Conservation (phyloP, 2,888 invertebrate genomes). For the Tenthredo notha region DNA sequence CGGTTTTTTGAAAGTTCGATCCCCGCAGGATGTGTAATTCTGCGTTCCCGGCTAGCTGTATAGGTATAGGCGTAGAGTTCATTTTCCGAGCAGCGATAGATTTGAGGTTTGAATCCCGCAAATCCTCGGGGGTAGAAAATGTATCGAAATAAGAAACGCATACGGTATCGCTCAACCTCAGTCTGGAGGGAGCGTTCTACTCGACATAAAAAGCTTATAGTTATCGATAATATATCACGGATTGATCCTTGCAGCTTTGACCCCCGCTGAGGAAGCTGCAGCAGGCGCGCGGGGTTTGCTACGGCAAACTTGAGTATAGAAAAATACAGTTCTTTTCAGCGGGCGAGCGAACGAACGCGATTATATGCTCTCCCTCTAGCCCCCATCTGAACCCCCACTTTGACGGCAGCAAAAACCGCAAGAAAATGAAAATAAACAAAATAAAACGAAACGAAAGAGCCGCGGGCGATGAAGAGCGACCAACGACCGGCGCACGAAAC, state of each 20-base stretch:
- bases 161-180: not conserved
- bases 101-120: slow-evolving; percentile 3
- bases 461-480: slow-evolving; percentile 47
- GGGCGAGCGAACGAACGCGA: not conserved
- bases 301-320: not conserved
- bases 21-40: not conserved
- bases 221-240: slow-evolving; percentile 34
- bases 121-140: slow-evolving; percentile 12
- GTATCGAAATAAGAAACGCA: not conserved
- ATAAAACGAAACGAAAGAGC: slow-evolving; percentile 35
- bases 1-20: not conserved
- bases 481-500: slow-evolving; percentile 43
- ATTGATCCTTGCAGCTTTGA: slow-evolving; percentile 47
- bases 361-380: not conserved
- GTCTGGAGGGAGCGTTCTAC: slow-evolving; percentile 3
- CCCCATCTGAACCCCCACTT: not conserved
- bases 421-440: slow-evolving; percentile 37
- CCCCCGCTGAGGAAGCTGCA: slow-evolving; percentile 37
- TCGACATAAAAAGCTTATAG: slow-evolving; percentile 15
- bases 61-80: not conserved
- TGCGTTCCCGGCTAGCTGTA: too few species aligned
- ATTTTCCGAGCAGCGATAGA: not conserved
- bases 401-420: slow-evolving; percentile 33
- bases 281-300: not conserved
- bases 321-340: not conserved